Conservation (phyloP, 2,113 vertebrate genomes). For the Trogon surrucura region DNA sequence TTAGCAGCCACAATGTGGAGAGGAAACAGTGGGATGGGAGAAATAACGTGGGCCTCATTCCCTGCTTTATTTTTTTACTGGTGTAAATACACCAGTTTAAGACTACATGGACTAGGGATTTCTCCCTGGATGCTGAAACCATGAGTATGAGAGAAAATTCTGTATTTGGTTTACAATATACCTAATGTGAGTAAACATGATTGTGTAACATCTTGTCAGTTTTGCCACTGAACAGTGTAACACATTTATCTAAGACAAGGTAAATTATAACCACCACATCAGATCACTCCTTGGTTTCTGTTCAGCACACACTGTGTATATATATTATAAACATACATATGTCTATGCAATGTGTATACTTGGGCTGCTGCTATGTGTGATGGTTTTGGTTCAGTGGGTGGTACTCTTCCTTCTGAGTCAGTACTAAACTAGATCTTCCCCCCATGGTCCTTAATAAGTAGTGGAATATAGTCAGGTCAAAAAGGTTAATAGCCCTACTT, state of each 20-base stretch:
- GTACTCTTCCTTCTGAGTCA: conserved; percentile 16
- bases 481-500: conserved; percentile 59
- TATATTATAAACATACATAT: background rate
- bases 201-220: background rate
- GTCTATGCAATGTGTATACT: background rate
- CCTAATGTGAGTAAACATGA: background rate
- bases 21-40: background rate
- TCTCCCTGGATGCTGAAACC: background rate
- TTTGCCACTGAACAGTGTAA: background rate
- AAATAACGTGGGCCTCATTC: background rate
- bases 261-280: background rate
- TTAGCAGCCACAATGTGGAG: background rate
- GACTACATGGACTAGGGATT: background rate
- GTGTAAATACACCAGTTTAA: background rate
- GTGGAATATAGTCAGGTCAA: conserved; percentile 22
- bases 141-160: background rate
- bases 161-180: background rate
- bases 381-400: background rate
- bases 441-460: background rate
- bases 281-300: background rate
- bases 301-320: background rate
- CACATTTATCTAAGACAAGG: background rate
- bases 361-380: background rate
- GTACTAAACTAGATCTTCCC: background rate
- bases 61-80: background rate